phyloP scores from a whole-genome alignment of 2,888 invertebrate species.

The Cheilosia soror region DNA sequence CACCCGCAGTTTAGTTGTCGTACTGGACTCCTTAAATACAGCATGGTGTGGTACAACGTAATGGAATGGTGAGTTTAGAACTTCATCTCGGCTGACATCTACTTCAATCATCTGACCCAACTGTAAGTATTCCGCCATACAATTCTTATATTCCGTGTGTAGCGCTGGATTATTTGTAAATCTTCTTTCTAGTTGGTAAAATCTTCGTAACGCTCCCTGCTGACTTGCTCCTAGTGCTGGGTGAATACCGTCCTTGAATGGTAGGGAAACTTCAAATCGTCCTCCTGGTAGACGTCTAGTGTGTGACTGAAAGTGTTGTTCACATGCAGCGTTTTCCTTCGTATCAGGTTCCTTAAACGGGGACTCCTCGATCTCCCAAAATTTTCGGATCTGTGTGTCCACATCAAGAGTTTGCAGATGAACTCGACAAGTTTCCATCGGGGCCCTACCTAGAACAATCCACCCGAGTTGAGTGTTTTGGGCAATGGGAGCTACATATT shows the following conservation, averaged over 20 bases:
- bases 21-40: constrained; percentile 38
- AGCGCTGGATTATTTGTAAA: constrained; percentile 11
- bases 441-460: constrained; percentile 21
- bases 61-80: constrained; percentile 21
- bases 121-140: constrained; percentile 21
- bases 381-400: constrained; percentile 9
- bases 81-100: constrained; percentile 14
- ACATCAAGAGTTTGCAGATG: constrained; percentile 1
- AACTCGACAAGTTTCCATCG: constrained; percentile 3
- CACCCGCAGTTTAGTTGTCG: constrained; percentile 11
- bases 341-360: background rate
- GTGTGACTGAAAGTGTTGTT: background rate
- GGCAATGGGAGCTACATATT: constrained; percentile 22
- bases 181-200: constrained; percentile 2
- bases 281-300: constrained; percentile 19
- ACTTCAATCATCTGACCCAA: constrained; percentile 22
- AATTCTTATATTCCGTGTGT: background rate
- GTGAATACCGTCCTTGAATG: constrained; percentile 9
- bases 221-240: constrained; percentile 20
- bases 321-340: background rate
- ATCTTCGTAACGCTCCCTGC: constrained; percentile 7
- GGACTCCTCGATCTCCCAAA: constrained; percentile 32
- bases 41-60: constrained; percentile 35
- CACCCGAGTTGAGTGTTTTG: constrained; percentile 33
- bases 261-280: constrained; percentile 29